Base-by-base conservation (phyloP, 2,888 invertebrate species). In the Altica lythri region DNA sequence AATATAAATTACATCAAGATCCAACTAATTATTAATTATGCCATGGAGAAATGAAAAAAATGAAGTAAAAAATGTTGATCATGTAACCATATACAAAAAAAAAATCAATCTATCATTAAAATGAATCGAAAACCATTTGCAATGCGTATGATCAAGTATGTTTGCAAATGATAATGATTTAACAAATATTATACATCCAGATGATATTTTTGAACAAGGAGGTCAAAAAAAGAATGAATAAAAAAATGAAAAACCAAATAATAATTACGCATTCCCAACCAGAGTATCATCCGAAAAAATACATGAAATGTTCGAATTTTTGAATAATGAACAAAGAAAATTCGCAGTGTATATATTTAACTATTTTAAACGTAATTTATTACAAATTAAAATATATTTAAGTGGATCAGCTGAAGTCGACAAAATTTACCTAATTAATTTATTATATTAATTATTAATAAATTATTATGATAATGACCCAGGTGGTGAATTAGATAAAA, bases 1-100 rank as follows among this genome's bases (percentile, higher is more conserved):
- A 17, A 16, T 37, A 37, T 37, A 37, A 37, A 37, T n/a, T n/a
- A n/a, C n/a, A n/a, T n/a, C n/a, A n/a, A n/a, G n/a, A n/a, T n/a
- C 29, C 35, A 10, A 16, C 40, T 4, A 54, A 54, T 32, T 49
- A 35, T 18, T 53, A 17, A 48, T 47, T 42, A n/a, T 47, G 5
- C 40, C 53, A 4, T 53, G 53, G 42, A 38, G 53, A 19, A 30
- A 53, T 10, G 49, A 54, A 38, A 17, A n/a, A 38, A 30, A 16
- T 38, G 34, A 47, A 37, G 14, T 54, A 5, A 27, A 42, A 48
- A 40, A 48, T 22, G 22, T 40, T 4, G 34, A 53, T 19, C 25
- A 30, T 12, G n/a, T n/a, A 8, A 10, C 16, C 6, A 37, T 6
- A 17, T 37, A 12, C 17, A 16, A 2, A 37, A 3, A n/a, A n/a